Evolutionary conservation across 2,113 vertebrate species (phyloP).

Genomic region (Gallinago paraguaiae): DNA sequence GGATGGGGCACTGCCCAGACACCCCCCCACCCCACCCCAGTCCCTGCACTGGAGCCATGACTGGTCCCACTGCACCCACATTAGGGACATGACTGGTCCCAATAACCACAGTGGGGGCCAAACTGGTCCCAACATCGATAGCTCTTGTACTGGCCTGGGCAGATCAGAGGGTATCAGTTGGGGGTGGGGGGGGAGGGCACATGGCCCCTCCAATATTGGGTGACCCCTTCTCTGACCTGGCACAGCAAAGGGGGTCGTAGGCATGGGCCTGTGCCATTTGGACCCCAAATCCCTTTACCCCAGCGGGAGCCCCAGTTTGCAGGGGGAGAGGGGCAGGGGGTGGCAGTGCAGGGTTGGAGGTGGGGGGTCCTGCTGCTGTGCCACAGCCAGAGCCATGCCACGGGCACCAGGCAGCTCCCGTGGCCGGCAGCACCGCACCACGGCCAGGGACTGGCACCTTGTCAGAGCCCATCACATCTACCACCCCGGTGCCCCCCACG

Average conservation of each 20-base stretch:
- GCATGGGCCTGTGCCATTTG: neutral
- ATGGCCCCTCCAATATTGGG: neutral
- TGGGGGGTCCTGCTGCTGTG: neutral
- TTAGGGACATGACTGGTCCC: fast-evolving
- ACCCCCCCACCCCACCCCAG: neutral
- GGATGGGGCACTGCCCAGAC: neutral
- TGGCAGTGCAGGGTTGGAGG: neutral
- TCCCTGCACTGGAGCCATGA: fast-evolving
- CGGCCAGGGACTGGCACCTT: neutral
- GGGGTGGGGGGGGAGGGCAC: neutral
- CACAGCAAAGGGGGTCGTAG: fast-evolving
- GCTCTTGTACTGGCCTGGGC: neutral
- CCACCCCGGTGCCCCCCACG: neutral
- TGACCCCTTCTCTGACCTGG: neutral
- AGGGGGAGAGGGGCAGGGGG: too few relatives aligned
- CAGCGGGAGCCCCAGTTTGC: neutral
- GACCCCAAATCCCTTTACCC: neutral
- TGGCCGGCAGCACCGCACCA: neutral
- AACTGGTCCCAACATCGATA: fast-evolving
- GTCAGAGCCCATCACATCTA: neutral
- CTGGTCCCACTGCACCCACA: fast-evolving
- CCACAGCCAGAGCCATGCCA: neutral
- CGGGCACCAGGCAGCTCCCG: neutral
- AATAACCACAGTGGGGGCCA: fast-evolving
- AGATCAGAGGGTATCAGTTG: neutral